Conservation (phyloP, 1,140 invertebrate genomes). For the Scaptomyza montana region DNA sequence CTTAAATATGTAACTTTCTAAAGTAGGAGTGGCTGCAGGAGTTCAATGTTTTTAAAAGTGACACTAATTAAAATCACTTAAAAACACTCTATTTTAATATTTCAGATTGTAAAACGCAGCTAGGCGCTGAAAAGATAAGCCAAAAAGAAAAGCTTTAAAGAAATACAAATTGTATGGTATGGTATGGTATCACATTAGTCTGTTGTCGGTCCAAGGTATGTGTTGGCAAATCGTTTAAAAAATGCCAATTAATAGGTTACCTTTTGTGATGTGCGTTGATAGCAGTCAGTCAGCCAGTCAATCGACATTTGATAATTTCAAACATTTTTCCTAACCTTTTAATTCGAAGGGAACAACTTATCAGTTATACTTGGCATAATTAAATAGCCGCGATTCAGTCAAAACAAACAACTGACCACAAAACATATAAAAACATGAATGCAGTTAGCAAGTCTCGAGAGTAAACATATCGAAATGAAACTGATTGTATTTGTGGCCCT, state of each 20-base stretch:
- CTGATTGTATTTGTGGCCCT: conserved; percentile 24
- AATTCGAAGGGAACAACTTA: not conserved
- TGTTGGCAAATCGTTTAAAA: too few species aligned
- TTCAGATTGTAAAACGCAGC: conserved; percentile 14
- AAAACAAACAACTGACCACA: not conserved
- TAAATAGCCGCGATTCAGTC: conserved; percentile 9
- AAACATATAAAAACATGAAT: not conserved
- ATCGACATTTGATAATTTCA: too few species aligned
- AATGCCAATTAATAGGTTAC: too few species aligned
- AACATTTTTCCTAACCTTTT: too few species aligned
- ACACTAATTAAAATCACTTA: conserved; percentile 15
- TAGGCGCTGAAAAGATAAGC: conserved; percentile 13
- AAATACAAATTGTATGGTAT: too few species aligned
- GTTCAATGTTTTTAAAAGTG: conserved; percentile 4
- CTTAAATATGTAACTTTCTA: conserved; percentile 2
- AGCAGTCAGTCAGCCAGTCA: too few species aligned
- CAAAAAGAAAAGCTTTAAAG: not conserved
- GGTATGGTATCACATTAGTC: not conserved
- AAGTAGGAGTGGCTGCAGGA: not conserved
- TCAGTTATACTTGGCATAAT: conserved; percentile 9
- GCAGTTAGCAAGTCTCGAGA: not conserved
- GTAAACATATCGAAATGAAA: conserved; percentile 8
- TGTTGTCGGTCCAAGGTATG: not conserved
- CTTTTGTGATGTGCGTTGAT: not conserved
- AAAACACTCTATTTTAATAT: conserved; percentile 39